phyloP scores from a whole-genome alignment of 2,888 invertebrate genomes.

The Chrysolina americana region DNA sequence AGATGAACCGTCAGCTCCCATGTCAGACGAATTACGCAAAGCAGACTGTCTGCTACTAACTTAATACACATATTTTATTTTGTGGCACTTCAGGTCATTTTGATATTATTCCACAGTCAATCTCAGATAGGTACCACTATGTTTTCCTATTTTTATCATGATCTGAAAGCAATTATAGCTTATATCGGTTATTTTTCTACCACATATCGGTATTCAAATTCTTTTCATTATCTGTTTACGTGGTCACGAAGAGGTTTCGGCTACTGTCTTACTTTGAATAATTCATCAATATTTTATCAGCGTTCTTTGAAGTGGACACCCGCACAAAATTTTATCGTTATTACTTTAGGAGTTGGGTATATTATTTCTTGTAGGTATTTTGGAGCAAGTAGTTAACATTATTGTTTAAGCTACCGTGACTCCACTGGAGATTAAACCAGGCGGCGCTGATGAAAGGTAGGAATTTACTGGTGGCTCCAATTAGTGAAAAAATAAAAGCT shows the following conservation, averaged over 20 bases:
- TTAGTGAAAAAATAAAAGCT: constrained; percentile 37
- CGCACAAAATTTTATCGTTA: constrained; percentile 29
- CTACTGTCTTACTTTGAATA: constrained; percentile 26
- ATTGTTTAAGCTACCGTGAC: constrained; percentile 45
- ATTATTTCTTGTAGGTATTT: constrained; percentile 38
- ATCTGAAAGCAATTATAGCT: not conserved
- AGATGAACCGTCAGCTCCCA: too few relatives aligned
- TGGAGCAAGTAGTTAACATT: constrained; percentile 41
- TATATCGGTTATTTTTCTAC: constrained; percentile 2
- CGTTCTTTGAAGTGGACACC: constrained; percentile 24
- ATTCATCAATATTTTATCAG: constrained; percentile 29
- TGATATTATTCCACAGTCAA: not conserved
- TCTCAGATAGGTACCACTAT: not conserved
- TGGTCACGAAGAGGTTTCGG: constrained; percentile 1
- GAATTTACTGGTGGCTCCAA: constrained; percentile 34
- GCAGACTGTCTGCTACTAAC: too few relatives aligned
- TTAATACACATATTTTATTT: not conserved
- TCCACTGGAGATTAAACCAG: constrained; percentile 27
- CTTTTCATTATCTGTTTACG: not conserved
- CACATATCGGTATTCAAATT: constrained; percentile 18
- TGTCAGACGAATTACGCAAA: too few relatives aligned
- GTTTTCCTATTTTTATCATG: not conserved
- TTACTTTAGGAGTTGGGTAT: constrained; percentile 26
- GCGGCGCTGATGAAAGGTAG: constrained; percentile 41
- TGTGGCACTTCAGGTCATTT: not conserved